Base-by-base conservation (phyloP, 2,797 vertebrate species). In the Denticeps clupeoides region DNA sequence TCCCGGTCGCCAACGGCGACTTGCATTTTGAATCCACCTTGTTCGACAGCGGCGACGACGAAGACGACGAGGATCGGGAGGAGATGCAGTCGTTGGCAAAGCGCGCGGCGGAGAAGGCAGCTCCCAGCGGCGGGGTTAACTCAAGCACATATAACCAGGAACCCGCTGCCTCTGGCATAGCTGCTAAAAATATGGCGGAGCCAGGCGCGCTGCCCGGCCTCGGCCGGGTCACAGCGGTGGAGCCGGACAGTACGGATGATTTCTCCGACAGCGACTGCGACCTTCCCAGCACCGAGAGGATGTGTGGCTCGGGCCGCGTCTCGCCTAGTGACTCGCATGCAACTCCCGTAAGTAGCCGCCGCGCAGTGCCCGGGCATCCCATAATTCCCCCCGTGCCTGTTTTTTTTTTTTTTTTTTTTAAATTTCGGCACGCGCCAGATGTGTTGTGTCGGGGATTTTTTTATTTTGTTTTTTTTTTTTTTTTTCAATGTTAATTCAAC, bases 11-110 rank as follows among this genome's bases (percentile, higher is more conserved):
- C 1, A 82, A 80, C 8, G 82, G 80, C 25, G 80, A 67, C 63
- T 64, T 87, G 66, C 83, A 85, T 78, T 87, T 86, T 35, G 83
- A 73, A 50, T 84, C 84, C 12, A 79, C 64, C 2, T 67, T 86
- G 60, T 86, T 85, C 49, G 81, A 82, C 70, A 76, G 74, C 44
- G 66, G 70, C 9, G 80, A 82, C 56, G 53, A 71, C 13, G 81
- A 80, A 53, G 77, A 72, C n/a, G 73, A 75, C 48, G 64, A 70
- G 9, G 67, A 64, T 2, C 49, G 25, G 2, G 63, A 49, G 21
- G 66, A 61, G 28, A 49, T 72, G 7, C 55, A 13, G 0, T 41
- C 68, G 15, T 74, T 79, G 1, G 58, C 60, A 33, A 79, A 68
- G n/a, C 51, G 53, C 53, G 7, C 51, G 56, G 44, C 63, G 47